Base-by-base conservation (phyloP, 1,140 invertebrate genomes). In the Linepithema humile region DNA sequence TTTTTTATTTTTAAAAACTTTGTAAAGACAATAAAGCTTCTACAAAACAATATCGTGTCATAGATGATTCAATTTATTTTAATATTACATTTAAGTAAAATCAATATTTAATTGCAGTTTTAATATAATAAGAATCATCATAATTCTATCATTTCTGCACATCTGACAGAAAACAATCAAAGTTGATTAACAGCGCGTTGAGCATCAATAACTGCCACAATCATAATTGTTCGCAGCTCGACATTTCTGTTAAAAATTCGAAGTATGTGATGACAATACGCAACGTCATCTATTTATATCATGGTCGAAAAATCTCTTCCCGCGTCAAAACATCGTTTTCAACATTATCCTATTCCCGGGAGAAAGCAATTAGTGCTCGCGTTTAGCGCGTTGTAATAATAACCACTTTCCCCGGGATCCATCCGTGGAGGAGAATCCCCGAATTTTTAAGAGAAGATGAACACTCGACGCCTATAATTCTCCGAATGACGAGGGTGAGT, bases 391-490 rank as follows among this genome's bases (percentile, higher is more conserved):
- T 35, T 43, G 20, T 65, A 65, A 77, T 77, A 77, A 77, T 77
- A 64, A 77, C 64, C 50, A 48, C 20, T 35, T 50, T 50, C 60
- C 26, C 32, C 59, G 23, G 48, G 26, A 15, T 26, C 38, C 35
- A 7, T 7, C 12, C 53, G 3, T 53, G 32, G 55, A 86, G 72
- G 53, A 86, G 57, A 62, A 87, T 60, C 84, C 15, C 15, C 29
- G 60, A 53, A 86, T 57, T 83, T 86, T 74, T 67, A 87, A 62
- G 82, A 87, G 65, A 82, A 26, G 50, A n/a, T 12, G 73, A 67
- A 80, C 87, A 88, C 73, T 85, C 69, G 70, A 70, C 48, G 82
- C 48, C 48, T 69, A 67, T 85, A 88, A 85, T 88, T 88, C 70
- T 88, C 38, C 59, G 35, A 48, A 53, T 43, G 45, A 26, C 62